A percentile compares a stretch with the other conserved stretches of the same genome.
phyloP scores from a whole-genome alignment of 2,113 vertebrate species.

The Myrmophylax atrothorax region DNA sequence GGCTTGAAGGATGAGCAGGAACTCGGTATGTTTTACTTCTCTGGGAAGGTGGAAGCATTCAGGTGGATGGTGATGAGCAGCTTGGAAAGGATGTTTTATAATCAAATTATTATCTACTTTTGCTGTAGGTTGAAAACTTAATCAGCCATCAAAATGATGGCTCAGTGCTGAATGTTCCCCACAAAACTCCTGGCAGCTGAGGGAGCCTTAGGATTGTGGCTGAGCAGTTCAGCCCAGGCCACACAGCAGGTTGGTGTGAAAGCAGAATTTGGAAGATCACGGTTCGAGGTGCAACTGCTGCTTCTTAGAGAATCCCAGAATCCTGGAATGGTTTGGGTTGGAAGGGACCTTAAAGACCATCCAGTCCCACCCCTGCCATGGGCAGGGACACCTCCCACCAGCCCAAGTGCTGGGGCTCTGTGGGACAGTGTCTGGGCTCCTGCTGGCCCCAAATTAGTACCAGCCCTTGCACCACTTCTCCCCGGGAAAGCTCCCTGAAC shows the following conservation, averaged over 20 bases:
- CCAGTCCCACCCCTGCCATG: not conserved
- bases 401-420: not conserved
- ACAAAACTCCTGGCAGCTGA: not conserved
- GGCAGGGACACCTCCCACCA: not conserved
- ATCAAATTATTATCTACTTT: not conserved
- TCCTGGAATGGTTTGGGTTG: not conserved
- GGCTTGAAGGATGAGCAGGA: not conserved
- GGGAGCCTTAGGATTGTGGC: not conserved
- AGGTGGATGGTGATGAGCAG: not conserved
- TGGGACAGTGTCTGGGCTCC: not conserved
- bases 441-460: not conserved
- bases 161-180: not conserved
- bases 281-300: not conserved
- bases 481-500: not conserved
- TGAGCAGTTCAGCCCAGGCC: not conserved
- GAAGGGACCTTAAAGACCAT: not conserved
- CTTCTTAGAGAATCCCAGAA: not conserved
- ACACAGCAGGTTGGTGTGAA: not conserved
- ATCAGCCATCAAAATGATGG: not conserved
- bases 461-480: too few relatives aligned
- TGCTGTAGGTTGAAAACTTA: not conserved
- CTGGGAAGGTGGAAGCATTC: not conserved
- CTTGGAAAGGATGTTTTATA: not conserved
- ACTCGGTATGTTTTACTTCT: accelerated
- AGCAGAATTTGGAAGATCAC: not conserved